Percentiles rank a stretch among this genome's conserved stretches.
These are phyloP conservation scores for Hepsetus odoe DNA, from an alignment of 2,113 vertebrate species.

Conservation along the genomic window DNA sequence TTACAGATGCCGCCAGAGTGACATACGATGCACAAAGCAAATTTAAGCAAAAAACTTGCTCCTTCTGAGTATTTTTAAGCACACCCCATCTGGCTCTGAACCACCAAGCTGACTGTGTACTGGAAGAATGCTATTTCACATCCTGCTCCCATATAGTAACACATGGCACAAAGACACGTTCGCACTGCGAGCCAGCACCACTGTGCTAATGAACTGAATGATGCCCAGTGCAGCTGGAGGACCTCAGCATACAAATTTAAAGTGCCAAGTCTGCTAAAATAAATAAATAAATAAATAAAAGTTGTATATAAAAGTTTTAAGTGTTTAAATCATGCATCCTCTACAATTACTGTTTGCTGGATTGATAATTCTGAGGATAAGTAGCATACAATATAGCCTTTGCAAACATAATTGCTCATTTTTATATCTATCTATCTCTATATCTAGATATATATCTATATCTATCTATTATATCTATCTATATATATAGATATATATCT, in stretches of 20 bases:
- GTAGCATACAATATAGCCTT: too few relatives aligned
- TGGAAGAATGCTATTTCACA: conserved; percentile 37
- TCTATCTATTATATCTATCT: too few relatives aligned
- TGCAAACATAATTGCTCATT: too few relatives aligned
- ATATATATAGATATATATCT: too few relatives aligned
- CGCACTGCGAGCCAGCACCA: background rate
- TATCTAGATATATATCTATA: too few relatives aligned
- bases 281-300: too few relatives aligned
- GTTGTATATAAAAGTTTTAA: too few relatives aligned
- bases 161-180: conserved; percentile 6
- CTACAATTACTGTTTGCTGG: too few relatives aligned
- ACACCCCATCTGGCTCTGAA: conserved; percentile 24
- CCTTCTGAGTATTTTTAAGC: background rate
- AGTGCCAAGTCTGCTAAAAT: background rate
- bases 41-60: background rate
- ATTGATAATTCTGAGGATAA: too few relatives aligned
- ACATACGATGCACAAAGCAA: background rate
- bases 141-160: conserved; percentile 32
- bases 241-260: background rate
- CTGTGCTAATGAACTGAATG: conserved; percentile 10
- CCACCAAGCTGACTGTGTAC: conserved; percentile 42
- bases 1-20: background rate
- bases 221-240: background rate
- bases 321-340: too few relatives aligned
- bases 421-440: too few relatives aligned